A percentile compares a stretch with the other conserved stretches of the same genome.
Conservation (phyloP, 2,888 invertebrate genomes). For the Eilema caniola region DNA sequence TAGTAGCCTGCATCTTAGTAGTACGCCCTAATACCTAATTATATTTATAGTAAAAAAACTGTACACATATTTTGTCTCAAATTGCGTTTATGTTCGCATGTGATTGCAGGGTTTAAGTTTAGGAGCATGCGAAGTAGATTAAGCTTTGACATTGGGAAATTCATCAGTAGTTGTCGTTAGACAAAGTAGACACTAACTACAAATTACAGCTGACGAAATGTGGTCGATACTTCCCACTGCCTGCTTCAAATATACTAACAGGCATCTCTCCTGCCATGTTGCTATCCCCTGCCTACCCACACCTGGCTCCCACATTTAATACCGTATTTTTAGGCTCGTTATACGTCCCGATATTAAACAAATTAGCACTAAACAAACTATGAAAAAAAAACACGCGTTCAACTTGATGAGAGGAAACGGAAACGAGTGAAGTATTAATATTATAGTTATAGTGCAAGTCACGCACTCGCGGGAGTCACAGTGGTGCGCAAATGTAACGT, state of each 20-base stretch:
- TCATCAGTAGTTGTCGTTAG: too few species aligned
- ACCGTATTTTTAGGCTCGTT: constrained; percentile 12
- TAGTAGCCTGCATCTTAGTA: too few species aligned
- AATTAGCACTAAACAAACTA: constrained; percentile 20
- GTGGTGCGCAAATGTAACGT: constrained; percentile 67
- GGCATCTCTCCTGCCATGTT: not conserved
- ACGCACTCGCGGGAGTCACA: constrained; percentile 60
- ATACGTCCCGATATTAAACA: constrained; percentile 10
- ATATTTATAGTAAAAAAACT: too few species aligned
- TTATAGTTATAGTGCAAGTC: constrained; percentile 60
- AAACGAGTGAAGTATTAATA: constrained; percentile 54
- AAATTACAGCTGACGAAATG: not conserved
- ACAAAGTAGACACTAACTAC: too few species aligned
- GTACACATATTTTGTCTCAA: too few species aligned
- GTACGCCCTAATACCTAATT: too few species aligned
- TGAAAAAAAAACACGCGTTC: constrained; percentile 24
- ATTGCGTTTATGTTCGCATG: too few species aligned
- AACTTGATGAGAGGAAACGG: constrained; percentile 54
- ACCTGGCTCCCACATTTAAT: constrained; percentile 8
- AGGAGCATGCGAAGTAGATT: too few species aligned
- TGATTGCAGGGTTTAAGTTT: too few species aligned
- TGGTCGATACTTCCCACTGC: not conserved
- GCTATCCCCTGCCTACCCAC: not conserved
- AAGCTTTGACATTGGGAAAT: too few species aligned
- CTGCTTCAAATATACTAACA: not conserved